Conservation (phyloP, 64 coral and sea anemone species). For the Orbicella faveolata region DNA sequence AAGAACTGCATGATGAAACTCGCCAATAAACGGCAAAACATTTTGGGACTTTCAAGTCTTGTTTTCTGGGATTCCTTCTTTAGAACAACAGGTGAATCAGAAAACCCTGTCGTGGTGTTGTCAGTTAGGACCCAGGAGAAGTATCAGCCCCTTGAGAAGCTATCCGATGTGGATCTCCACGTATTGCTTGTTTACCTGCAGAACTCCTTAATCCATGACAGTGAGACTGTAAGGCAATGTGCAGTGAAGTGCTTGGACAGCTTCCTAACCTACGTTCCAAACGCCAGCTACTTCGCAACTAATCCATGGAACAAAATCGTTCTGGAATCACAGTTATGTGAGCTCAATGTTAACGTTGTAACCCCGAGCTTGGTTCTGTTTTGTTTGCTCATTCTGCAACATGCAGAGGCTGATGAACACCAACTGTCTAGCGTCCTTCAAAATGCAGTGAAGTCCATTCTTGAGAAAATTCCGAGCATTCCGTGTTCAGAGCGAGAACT, state of each 20-base stretch:
- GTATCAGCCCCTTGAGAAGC: background rate
- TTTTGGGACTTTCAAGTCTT: conserved; percentile 34
- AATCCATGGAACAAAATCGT: conserved; percentile 76
- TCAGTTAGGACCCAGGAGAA: background rate
- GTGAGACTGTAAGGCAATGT: conserved; percentile 49
- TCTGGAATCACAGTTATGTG: conserved; percentile 48
- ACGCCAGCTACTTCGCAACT: background rate
- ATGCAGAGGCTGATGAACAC: background rate
- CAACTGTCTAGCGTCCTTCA: background rate
- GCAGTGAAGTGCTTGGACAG: conserved; percentile 54
- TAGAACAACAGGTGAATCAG: background rate
- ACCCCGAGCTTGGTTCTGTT: conserved; percentile 49
- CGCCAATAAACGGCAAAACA: conserved; percentile 27
- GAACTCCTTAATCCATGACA: conserved; percentile 68
- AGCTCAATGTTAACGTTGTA: conserved; percentile 11
- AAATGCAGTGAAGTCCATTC: background rate
- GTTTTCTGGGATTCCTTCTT: conserved; percentile 60
- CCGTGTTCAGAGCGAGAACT: conserved; percentile 10
- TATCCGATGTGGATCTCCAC: conserved; percentile 20
- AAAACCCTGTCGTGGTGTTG: background rate
- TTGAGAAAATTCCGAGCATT: conserved; percentile 2
- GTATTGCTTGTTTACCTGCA: conserved; percentile 64
- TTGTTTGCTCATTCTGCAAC: conserved; percentile 39
- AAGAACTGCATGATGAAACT: conserved; percentile 22
- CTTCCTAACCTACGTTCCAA: conserved; percentile 14